A percentile compares a stretch with the other conserved stretches of the same genome.
These are phyloP conservation scores for Limonius californicus DNA, from an alignment of 1,140 invertebrate genomes.

Conservation along the genomic window DNA sequence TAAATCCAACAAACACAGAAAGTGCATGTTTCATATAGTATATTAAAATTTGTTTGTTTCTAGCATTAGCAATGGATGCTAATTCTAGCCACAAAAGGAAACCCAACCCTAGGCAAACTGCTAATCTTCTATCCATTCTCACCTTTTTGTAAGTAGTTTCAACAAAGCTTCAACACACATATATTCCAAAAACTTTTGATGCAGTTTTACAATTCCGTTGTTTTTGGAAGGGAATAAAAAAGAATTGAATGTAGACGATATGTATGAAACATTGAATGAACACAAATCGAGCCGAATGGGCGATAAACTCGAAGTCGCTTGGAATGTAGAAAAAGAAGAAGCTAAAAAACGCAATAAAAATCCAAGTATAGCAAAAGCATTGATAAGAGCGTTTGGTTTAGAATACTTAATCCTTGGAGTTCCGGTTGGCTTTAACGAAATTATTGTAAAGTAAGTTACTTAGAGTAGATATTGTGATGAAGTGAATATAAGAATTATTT, in stretches of 20 bases:
- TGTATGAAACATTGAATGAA: slow-evolving; percentile 54
- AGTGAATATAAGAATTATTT: too few species aligned
- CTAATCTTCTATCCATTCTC: too few species aligned
- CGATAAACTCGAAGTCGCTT: slow-evolving; percentile 53
- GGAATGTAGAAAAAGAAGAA: slow-evolving; percentile 48
- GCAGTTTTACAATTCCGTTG: slow-evolving; percentile 51
- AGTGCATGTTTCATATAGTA: too few species aligned
- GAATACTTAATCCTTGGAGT: slow-evolving; percentile 42
- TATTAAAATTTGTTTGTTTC: too few species aligned
- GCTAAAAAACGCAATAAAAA: slow-evolving; percentile 33
- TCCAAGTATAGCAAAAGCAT: slow-evolving; percentile 40
- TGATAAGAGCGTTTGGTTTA: slow-evolving; percentile 36
- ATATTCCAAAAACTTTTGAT: too few species aligned
- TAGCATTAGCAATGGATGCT: too few species aligned
- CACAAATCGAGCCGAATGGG: slow-evolving; percentile 55
- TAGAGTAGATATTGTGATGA: too few species aligned
- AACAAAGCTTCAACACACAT: too few species aligned
- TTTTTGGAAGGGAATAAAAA: slow-evolving; percentile 53
- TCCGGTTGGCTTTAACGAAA: slow-evolving; percentile 37
- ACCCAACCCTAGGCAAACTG: too few species aligned
- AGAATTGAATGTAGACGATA: slow-evolving; percentile 54
- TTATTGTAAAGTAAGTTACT: slow-evolving; percentile 36
- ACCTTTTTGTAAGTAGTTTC: too few species aligned
- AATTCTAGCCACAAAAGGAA: too few species aligned
- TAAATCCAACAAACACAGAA: too few species aligned